Evolutionary conservation across 2,113 vertebrate genomes (phyloP).

Genomic region (Psettodes erumei): DNA sequence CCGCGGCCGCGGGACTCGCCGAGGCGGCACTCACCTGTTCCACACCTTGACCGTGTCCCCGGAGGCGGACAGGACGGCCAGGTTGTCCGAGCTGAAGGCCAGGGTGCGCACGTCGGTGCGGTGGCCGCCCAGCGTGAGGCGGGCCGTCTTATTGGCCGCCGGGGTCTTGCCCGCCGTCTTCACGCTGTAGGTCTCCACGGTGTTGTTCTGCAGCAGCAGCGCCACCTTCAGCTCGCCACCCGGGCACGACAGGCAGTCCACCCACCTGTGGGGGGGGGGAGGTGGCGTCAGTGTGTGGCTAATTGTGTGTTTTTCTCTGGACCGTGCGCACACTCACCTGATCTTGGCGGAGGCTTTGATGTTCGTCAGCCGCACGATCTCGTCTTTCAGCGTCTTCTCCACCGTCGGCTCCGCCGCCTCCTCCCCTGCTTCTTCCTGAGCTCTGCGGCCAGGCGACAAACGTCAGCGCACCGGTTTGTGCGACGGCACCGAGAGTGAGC

Average conservation of each 20-base stretch:
- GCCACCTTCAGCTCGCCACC: slow-evolving; percentile 91
- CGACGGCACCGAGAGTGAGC: background rate
- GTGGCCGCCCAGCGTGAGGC: slow-evolving; percentile 90
- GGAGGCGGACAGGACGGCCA: slow-evolving; percentile 92
- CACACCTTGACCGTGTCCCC: slow-evolving; percentile 95
- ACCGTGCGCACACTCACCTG: slow-evolving; percentile 83
- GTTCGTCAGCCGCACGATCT: slow-evolving; percentile 87
- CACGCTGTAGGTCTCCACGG: slow-evolving; percentile 87
- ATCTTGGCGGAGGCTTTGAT: slow-evolving; percentile 94
- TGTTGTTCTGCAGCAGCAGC: slow-evolving; percentile 94
- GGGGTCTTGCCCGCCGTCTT: slow-evolving; percentile 70
- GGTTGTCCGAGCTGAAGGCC: slow-evolving; percentile 97
- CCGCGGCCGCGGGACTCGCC: no score
- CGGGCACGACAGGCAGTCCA: slow-evolving; percentile 85
- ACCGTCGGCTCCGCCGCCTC: slow-evolving; percentile 62
- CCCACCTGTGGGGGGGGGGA: slow-evolving; percentile 82
- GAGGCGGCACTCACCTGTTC: slow-evolving; percentile 88
- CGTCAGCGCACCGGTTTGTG: no score
- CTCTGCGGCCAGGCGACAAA: slow-evolving; percentile 71
- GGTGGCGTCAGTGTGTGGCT: background rate
- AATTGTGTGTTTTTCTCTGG: background rate
- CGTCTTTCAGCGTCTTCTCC: slow-evolving; percentile 83
- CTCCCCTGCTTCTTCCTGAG: slow-evolving; percentile 72
- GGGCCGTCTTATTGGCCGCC: slow-evolving; percentile 81
- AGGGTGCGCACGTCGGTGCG: slow-evolving; percentile 92